Evolutionary conservation across 2,113 vertebrate genomes (phyloP), one percentile per base, ranked within the genome.

Genomic region (Phaethornis superciliosus): DNA sequence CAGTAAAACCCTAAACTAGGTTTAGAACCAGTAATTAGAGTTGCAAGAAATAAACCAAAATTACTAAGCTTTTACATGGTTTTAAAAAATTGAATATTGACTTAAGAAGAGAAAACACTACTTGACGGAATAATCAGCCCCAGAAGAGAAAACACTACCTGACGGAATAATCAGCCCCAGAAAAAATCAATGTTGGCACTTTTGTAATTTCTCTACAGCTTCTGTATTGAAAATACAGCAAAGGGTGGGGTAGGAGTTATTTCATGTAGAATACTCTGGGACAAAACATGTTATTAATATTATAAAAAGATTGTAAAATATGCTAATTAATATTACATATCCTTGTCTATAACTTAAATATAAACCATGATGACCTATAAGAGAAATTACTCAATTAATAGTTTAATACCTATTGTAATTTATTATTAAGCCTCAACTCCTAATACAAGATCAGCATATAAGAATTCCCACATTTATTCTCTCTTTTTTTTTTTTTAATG

Each of bases 221-320:
- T 64, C 16, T 3, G 2, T 56, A 54, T 37, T 69, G 55, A 84
- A 77, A 77, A 65, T 10, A 1, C 1, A 23, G 28, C 28, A 69
- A 12, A 55, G 4, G 11, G 7, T 3, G 1, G 7, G 9, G 8
- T 2, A 1, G 6, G 21, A 2, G 2, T 11, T 67, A 49, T 20
- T 88, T 14, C 1, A 3, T 20, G 9, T 24, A 56, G 72, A 72
- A 69, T 19, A 30, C 5, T 69, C 19, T 44, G 4, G 9, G 20
- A 76, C 2, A 80, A 90, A 82, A 42, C n/a, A 49, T 47, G 3
- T 2, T 52, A 40, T 40, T 40, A 40, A 40, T 40, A 40, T 40
- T 40, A 40, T 40, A 40, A 40, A 40, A 40, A 40, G 9, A 40
- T 40, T 40, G 37, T 40, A 40, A 40, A 40, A 40, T 12, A 40